Percentiles rank a stretch among this genome's conserved stretches.
phyloP scores from a whole-genome alignment of 2,888 invertebrate species.

The Melanostoma mellinum region DNA sequence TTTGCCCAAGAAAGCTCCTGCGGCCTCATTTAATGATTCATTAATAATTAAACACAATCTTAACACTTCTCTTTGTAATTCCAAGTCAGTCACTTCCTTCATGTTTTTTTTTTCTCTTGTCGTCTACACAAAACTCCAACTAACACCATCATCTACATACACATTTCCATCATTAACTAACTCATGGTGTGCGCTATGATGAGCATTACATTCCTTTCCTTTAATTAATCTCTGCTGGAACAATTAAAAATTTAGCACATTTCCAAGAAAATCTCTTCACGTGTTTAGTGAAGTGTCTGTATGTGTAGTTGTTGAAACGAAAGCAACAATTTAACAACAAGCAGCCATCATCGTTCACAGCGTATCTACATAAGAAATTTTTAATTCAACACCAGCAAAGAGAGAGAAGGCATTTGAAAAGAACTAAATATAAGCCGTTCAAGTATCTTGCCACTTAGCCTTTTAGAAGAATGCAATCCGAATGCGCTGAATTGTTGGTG shows the following conservation, averaged over 20 bases:
- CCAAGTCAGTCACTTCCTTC: too few relatives aligned
- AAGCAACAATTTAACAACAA: constrained; percentile 4
- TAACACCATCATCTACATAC: too few relatives aligned
- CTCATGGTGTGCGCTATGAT: constrained; percentile 1
- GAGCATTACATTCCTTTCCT: constrained; percentile 32
- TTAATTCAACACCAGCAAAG: not conserved
- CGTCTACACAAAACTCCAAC: too few relatives aligned
- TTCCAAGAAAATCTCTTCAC: constrained; percentile 43
- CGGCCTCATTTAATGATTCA: too few relatives aligned
- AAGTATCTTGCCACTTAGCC: constrained; percentile 46
- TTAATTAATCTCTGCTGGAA: constrained; percentile 60
- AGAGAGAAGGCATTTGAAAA: not conserved
- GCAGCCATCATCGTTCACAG: constrained; percentile 2
- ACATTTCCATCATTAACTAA: constrained; percentile 8
- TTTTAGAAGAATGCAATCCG: constrained; percentile 37
- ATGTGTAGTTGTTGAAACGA: not conserved
- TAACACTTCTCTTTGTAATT: too few relatives aligned
- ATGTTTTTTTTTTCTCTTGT: too few relatives aligned
- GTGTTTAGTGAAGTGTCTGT: not conserved
- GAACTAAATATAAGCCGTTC: constrained; percentile 22
- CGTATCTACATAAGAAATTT: constrained; percentile 3
- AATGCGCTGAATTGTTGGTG: constrained; percentile 51
- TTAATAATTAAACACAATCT: too few relatives aligned
- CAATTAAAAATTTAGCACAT: constrained; percentile 62
- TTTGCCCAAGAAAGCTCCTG: too few relatives aligned